These are phyloP conservation scores for Gerris buenoi DNA, from an alignment of 1,140 invertebrate genomes.

Conservation along the genomic window DNA sequence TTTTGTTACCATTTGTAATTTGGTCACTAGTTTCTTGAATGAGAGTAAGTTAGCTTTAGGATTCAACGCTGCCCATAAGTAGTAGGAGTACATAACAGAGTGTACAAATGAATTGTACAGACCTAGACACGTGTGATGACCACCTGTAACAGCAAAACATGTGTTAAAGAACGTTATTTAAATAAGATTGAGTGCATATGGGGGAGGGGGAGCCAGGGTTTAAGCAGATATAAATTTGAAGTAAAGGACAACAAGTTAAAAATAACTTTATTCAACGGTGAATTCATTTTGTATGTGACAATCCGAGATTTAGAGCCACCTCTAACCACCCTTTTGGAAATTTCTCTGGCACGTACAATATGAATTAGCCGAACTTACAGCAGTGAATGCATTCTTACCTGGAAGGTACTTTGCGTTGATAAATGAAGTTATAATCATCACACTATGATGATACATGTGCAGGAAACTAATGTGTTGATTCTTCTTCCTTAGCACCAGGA, in stretches of 20 bases:
- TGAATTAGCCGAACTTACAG: too few relatives aligned
- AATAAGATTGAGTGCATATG: too few relatives aligned
- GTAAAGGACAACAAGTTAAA: too few relatives aligned
- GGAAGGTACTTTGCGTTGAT: conserved; percentile 39
- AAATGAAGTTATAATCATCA: conserved; percentile 46
- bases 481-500: conserved; percentile 70
- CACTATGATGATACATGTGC: conserved; percentile 55
- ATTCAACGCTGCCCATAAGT: conserved; percentile 41
- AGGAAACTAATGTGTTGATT: conserved; percentile 57
- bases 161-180: too few relatives aligned
- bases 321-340: too few relatives aligned
- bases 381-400: too few relatives aligned
- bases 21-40: conserved; percentile 63
- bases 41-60: conserved; percentile 44
- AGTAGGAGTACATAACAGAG: conserved; percentile 66
- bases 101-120: conserved; percentile 59
- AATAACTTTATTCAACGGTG: too few relatives aligned
- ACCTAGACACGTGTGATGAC: conserved; percentile 41
- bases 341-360: too few relatives aligned
- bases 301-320: too few relatives aligned
- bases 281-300: too few relatives aligned
- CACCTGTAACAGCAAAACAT: conserved; percentile 30
- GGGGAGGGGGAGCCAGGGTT: too few relatives aligned
- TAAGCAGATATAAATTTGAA: too few relatives aligned
- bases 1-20: conserved; percentile 50